Evolutionary conservation across 2,888 invertebrate species (phyloP), one percentile per base, ranked within the genome.

Genomic region (Philhelius pedissequus): DNA sequence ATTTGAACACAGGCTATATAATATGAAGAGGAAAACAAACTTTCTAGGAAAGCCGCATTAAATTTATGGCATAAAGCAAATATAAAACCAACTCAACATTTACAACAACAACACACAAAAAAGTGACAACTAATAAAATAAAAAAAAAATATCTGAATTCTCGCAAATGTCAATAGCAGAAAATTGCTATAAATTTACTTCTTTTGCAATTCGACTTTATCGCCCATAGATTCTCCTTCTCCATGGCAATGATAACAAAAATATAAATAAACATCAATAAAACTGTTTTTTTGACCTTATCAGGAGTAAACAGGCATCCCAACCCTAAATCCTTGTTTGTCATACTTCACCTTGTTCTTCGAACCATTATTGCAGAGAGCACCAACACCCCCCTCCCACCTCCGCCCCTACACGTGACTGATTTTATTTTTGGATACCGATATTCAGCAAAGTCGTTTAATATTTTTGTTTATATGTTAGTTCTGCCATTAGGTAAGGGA

Each of bases 201-300:
- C 54, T 52, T 45, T 56, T 25, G 48, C 48, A 25, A 48, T 48
- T 25, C 8, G 48, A 48, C 48, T 48, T 48, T 48, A 48, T 48
- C 48, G 48, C 22, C 48, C 8, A 22, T n/a, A 48, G 6, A 48
- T 45, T 45, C 20, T 11, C 22, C 13, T 48, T 48, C 48, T 48
- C 22, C 48, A 48, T 48, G 48, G 52, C 60, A 77, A 73, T 68
- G 82, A 68, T 82, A 77, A 48, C 68, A 69, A 35, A 27, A 75
- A 69, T 56, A 56, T 62, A 80, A 75, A 80, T 68, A 74, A 75
- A 54, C 75, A 62, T 62, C 80, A 73, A 77, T 82, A 77, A 73
- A 82, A 48, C 62, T 68, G 77, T 68, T 73, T 82, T n/a, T 78
- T 30, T 40, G 66, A 60, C 38, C 73, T 77, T 82, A 81, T 81